A percentile compares a stretch with the other conserved stretches of the same genome.
phyloP scores from a whole-genome alignment of 2,888 invertebrate genomes.

The Diarsia rubi region DNA sequence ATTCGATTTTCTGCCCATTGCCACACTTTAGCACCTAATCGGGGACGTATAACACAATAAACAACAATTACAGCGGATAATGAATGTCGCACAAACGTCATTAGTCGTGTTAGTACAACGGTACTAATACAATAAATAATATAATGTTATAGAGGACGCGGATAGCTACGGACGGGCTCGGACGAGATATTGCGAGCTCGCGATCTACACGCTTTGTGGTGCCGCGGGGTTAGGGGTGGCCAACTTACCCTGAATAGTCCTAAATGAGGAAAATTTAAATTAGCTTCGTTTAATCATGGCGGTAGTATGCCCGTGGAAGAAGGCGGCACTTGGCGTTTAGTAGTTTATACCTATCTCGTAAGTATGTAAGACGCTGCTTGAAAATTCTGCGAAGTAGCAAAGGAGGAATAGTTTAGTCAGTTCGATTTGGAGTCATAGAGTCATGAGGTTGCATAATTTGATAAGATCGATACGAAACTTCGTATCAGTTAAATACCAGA shows the following conservation, averaged over 20 bases:
- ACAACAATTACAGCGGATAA: constrained; percentile 71
- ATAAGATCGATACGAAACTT: not conserved
- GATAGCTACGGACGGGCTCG: constrained; percentile 61
- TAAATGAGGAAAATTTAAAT: not conserved
- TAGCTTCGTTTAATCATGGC: too few species aligned
- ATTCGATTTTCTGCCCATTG: constrained; percentile 38
- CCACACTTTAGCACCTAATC: constrained; percentile 64
- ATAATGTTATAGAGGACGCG: constrained; percentile 60
- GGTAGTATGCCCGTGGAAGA: too few species aligned
- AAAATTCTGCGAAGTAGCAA: not conserved
- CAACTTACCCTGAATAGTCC: not conserved
- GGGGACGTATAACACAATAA: constrained; percentile 63
- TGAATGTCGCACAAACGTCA: constrained; percentile 73
- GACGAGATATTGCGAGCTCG: constrained; percentile 57
- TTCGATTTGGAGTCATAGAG: not conserved
- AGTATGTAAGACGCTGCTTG: not conserved
- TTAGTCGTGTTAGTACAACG: constrained; percentile 72
- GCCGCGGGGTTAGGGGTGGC: constrained; percentile 65
- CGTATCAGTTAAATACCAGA: not conserved
- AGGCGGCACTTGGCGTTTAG: too few species aligned
- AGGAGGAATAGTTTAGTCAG: not conserved
- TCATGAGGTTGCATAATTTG: not conserved
- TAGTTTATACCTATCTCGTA: not conserved
- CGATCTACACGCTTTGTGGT: constrained; percentile 64
- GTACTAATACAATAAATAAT: constrained; percentile 69